Conservation (phyloP, 1,140 invertebrate genomes). For the Aphelenchoides fujianensis region DNA sequence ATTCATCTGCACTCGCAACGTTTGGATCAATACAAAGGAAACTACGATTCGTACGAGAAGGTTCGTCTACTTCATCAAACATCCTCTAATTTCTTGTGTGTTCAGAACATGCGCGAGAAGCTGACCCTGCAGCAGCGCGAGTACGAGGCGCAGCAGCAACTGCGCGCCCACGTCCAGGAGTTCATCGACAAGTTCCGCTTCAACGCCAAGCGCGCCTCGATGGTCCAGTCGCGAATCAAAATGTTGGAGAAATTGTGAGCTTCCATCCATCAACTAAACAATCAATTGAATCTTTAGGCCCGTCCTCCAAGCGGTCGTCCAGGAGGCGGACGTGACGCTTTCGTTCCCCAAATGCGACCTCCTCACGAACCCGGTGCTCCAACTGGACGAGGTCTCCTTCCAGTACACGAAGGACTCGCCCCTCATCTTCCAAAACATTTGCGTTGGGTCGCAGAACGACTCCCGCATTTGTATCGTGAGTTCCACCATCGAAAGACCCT, state of each 20-base stretch:
- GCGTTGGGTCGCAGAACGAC: constrained; percentile 83
- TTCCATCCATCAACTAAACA: no score
- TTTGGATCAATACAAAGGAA: constrained; percentile 86
- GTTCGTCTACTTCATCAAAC: constrained; percentile 26
- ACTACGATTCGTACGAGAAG: constrained; percentile 76
- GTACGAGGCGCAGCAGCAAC: constrained; percentile 92
- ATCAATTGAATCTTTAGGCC: no score
- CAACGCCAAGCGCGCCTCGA: constrained; percentile 94
- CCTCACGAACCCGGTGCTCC: constrained; percentile 85
- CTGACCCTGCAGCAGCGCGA: constrained; percentile 92
- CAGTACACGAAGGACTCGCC: constrained; percentile 73
- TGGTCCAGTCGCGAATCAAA: constrained; percentile 98
- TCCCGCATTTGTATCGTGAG: constrained; percentile 97
- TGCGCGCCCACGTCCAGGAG: constrained; percentile 85
- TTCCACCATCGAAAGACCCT: no score
- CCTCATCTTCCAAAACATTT: constrained; percentile 74
- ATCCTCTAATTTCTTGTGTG: constrained; percentile 8
- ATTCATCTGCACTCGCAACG: constrained; percentile 83
- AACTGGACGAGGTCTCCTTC: constrained; percentile 90
- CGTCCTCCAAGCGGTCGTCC: constrained; percentile 86
- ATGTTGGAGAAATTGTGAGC: constrained; percentile 96
- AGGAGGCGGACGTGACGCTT: constrained; percentile 84
- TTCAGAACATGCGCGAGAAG: constrained; percentile 88
- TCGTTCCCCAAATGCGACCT: constrained; percentile 88
- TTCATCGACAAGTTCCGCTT: constrained; percentile 89